Evolutionary conservation across 2,113 vertebrate species (phyloP), one percentile per base, ranked within the genome.

Genomic region (Heterochromis multidens): DNA sequence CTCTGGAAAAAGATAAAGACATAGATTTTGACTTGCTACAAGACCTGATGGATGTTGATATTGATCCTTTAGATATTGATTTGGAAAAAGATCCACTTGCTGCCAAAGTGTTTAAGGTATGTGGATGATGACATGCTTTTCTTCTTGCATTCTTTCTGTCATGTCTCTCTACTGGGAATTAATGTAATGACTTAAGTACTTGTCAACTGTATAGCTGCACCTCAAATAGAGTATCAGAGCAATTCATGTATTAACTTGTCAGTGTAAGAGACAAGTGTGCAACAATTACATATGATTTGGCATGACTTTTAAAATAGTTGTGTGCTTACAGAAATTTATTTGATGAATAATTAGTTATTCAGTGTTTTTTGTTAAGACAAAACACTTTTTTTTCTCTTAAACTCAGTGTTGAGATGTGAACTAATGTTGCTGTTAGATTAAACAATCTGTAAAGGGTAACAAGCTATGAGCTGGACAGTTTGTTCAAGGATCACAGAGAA

Each of bases 41-140:
- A 95, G 99, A 99, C 96, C 95, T 99, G 93, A 99, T 99, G 98
- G 99, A 99, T 97, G 97, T 99, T 88, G 98, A 99, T 96, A 99
- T 99, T 95, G 98, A 99, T 97, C 99, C 99, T 96, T 97, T 99
- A 97, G 99, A 99, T 97, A 99, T 99, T 96, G 98, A 99, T 98
- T 97, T 99, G 96, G 98, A 99, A 96, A 99, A 99, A 95, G 99
- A 99, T 97, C 98, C 98, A n/a, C 98, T 99, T 61, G 99, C 99
- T 92, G 98, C 98, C 93, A 99, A 99, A 97, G 99, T 99, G 67
- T 99, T 99, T 95, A 99, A 99, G 98, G 98, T 99, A 98, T 78
- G 95, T 87, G 82, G 16, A 46, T 58, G 77, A 57, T 89, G 19
- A 67, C 11, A 29, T 56, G 3, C n/a, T 52, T 7, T 58, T 81